Conservation (phyloP, 2,888 invertebrate species). For the Lysandra bellargus region DNA sequence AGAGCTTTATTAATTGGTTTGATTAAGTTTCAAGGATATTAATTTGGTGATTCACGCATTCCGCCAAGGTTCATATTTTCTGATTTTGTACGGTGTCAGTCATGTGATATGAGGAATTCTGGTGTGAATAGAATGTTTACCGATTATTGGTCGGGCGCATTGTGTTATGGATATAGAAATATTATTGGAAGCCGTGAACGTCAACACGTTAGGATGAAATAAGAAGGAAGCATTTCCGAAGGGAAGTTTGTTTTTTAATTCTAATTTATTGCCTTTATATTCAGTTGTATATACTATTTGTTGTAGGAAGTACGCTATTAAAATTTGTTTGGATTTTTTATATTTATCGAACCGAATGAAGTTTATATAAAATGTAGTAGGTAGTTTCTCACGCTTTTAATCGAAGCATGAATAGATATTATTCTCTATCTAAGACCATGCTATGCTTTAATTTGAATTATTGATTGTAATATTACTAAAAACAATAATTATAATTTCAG, state of each 20-base stretch:
- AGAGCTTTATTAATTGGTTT: constrained; percentile 70
- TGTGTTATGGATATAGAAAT: constrained; percentile 56
- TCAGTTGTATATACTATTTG: background rate
- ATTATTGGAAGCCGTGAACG: constrained; percentile 66
- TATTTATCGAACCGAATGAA: background rate
- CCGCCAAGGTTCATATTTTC: constrained; percentile 74
- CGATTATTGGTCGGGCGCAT: constrained; percentile 66
- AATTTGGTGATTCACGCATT: constrained; percentile 74
- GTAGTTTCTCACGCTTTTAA: background rate
- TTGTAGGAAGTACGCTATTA: constrained; percentile 7
- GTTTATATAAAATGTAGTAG: background rate
- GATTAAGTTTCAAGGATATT: constrained; percentile 80
- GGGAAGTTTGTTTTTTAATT: constrained; percentile 59
- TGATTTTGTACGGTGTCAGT: constrained; percentile 68
- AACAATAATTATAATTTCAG: too few relatives aligned
- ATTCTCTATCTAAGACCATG: background rate
- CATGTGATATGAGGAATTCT: constrained; percentile 59
- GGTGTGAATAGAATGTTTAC: constrained; percentile 69
- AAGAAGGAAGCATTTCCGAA: constrained; percentile 71
- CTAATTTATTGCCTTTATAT: constrained; percentile 34
- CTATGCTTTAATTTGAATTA: background rate
- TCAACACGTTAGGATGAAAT: constrained; percentile 67
- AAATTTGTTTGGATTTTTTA: background rate
- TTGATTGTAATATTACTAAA: background rate
- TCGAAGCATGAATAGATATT: too few relatives aligned